A percentile compares a stretch with the other conserved stretches of the same genome.
Conservation (phyloP, 2,113 vertebrate genomes). For the Eubucco bourcierii region DNA sequence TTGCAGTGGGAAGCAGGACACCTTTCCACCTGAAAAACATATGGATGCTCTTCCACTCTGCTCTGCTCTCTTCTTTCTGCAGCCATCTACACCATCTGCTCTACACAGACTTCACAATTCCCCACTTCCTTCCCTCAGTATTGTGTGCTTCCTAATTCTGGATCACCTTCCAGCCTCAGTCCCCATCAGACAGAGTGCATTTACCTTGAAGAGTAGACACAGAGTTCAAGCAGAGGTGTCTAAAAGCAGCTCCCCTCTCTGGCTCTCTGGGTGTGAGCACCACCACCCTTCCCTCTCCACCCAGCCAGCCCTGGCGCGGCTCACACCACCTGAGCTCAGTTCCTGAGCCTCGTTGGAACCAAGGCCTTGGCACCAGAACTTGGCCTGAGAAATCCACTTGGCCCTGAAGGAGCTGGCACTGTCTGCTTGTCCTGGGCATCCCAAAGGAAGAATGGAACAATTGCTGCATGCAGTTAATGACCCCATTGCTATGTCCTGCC, state of each 20-base stretch:
- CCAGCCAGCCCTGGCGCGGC: neutral
- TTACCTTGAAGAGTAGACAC: neutral
- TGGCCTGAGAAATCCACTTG: conserved; percentile 14
- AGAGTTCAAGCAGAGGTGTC: neutral
- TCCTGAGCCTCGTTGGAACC: conserved; percentile 18
- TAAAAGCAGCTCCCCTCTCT: neutral
- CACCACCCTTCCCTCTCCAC: neutral
- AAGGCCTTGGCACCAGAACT: conserved; percentile 28
- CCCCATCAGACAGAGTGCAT: neutral
- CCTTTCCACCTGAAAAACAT: neutral
- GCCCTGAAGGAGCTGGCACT: neutral
- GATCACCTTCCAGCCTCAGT: neutral
- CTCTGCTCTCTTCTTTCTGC: neutral
- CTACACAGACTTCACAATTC: neutral
- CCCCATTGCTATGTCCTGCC: conserved; percentile 1
- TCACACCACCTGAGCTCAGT: neutral
- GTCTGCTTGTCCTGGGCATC: conserved; percentile 24
- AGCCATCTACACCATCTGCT: neutral
- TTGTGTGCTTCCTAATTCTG: neutral
- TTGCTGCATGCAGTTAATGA: conserved; percentile 18
- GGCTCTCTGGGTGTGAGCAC: neutral
- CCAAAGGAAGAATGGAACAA: conserved; percentile 58
- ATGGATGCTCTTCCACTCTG: neutral
- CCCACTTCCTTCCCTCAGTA: neutral
- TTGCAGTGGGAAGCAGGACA: neutral